Evolutionary conservation across 2,797 vertebrate species (phyloP), one percentile per base, ranked within the genome.

Genomic region (Neopelma chrysocephalum): DNA sequence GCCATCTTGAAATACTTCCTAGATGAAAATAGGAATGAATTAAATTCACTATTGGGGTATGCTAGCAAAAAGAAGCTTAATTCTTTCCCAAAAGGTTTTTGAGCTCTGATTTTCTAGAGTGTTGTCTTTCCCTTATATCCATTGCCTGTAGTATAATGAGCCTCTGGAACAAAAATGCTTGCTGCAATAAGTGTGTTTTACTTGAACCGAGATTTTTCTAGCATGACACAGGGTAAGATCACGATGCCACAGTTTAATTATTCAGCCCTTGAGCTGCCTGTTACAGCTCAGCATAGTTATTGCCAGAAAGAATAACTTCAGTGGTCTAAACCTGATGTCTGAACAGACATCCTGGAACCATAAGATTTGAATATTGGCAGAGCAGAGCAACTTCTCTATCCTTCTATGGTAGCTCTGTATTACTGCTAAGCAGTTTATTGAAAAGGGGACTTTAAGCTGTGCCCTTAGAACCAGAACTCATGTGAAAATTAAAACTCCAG

Each of bases 251-350:
- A 71, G 70, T 89, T 92, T 72, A 96, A 94, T 91, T 90, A 86
- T 91, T 94, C 93, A 76, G 69, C 64, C 78, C 93, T 82, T 90
- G 94, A 93, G 79, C 86, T 96, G 72, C 95, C 89, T 95, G 89
- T 50, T 97, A 91, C 48, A 93, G 77, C 48, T 83, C 27, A 36
- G 58, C 3, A 1, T 50, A 91, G 76, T 72, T 91, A 82, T 43
- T 95, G 89, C 66, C 80, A 82, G 45, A 84, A 45, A 66, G 51
- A 48, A 66, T 58, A 76, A 62, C 32, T 79, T 88, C 26, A 70
- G 77, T 68, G 66, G 56, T 61, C 76, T 79, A 86, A 95, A 82
- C 73, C 56, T 93, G 40, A 60, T 10, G 17, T 87, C 82, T 90
- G 66, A 94, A 60, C 66, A 96, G 94, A 89, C 68, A 87, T 87